Evolutionary conservation across 1,140 invertebrate genomes (phyloP).

Genomic region (Apis cerana): DNA sequence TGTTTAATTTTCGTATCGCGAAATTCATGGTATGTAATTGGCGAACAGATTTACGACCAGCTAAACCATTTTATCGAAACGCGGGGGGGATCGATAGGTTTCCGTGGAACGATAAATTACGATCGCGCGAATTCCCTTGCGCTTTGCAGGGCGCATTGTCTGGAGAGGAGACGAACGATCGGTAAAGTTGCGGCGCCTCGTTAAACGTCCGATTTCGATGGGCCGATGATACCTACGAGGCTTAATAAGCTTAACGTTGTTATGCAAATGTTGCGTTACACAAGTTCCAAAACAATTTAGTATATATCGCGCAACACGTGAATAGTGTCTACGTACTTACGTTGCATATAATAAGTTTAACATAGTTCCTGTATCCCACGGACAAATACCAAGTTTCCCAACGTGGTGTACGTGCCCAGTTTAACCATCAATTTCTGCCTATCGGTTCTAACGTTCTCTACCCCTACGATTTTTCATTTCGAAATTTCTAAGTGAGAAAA

Average conservation of each 20-base stretch:
- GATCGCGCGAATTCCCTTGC: slow-evolving; percentile 12
- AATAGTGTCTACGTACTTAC: slow-evolving; percentile 31
- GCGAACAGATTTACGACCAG: neutral
- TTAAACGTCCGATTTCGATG: slow-evolving; percentile 51
- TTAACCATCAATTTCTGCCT: neutral
- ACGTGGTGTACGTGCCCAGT: neutral
- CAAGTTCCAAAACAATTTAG: slow-evolving; percentile 64
- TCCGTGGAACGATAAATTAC: slow-evolving; percentile 7
- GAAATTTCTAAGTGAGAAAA: neutral
- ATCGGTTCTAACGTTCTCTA: neutral
- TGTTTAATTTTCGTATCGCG: no score
- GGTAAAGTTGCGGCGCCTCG: slow-evolving; percentile 12
- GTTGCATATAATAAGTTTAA: slow-evolving; percentile 53
- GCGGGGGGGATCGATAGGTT: neutral
- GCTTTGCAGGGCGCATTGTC: neutral
- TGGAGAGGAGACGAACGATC: neutral
- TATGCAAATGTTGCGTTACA: slow-evolving; percentile 64
- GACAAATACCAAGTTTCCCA: slow-evolving; percentile 44
- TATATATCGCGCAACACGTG: slow-evolving; percentile 48
- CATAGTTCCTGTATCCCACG: slow-evolving; percentile 14
- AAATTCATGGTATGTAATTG: no score
- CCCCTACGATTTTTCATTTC: neutral
- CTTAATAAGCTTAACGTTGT: slow-evolving; percentile 63
- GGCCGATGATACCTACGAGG: slow-evolving; percentile 42
- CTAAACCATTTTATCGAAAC: neutral